Percentiles rank a stretch among this genome's conserved stretches.
Evolutionary conservation across 2,797 vertebrate genomes (phyloP).

Genomic region (Sebastolobus alascanus): DNA sequence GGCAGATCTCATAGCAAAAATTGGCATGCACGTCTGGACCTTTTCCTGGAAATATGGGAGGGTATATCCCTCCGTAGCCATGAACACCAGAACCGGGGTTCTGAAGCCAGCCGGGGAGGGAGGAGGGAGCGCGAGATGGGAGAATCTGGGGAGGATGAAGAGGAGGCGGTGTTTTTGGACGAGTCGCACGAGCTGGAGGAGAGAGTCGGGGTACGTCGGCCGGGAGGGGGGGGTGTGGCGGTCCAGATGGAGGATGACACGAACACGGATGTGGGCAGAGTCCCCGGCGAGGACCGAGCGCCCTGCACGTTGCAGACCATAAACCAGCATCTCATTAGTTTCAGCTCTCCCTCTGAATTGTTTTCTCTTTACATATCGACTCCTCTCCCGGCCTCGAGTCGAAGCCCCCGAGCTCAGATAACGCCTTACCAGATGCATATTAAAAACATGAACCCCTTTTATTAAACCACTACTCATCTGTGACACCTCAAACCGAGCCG

Average conservation of each 20-base stretch:
- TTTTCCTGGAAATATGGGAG: constrained; percentile 71
- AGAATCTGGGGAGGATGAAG: constrained; percentile 23
- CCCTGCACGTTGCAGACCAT: constrained; percentile 19
- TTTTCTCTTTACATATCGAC: constrained; percentile 29
- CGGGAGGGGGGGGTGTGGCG: not conserved
- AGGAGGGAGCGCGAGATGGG: constrained; percentile 29
- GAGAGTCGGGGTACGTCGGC: not conserved
- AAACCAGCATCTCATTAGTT: constrained; percentile 49
- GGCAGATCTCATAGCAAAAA: constrained; percentile 51
- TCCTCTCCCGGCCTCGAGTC: constrained; percentile 36
- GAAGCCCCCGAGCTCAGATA: constrained; percentile 36
- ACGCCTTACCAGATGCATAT: constrained; percentile 59
- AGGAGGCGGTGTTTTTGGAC: constrained; percentile 31
- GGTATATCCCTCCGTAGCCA: constrained; percentile 51
- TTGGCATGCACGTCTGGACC: constrained; percentile 54
- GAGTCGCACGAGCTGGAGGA: constrained; percentile 14
- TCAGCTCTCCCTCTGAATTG: constrained; percentile 4
- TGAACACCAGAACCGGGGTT: constrained; percentile 28
- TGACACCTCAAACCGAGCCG: constrained; percentile 27
- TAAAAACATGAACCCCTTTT: constrained; percentile 52
- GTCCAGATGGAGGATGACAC: constrained; percentile 70
- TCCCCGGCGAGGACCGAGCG: constrained; percentile 34
- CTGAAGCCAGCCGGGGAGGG: constrained; percentile 35
- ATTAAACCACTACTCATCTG: constrained; percentile 65
- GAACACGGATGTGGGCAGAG: constrained; percentile 37